Evolutionary conservation across 2,888 invertebrate genomes (phyloP).

Genomic region (Iselma pallidipennis): DNA sequence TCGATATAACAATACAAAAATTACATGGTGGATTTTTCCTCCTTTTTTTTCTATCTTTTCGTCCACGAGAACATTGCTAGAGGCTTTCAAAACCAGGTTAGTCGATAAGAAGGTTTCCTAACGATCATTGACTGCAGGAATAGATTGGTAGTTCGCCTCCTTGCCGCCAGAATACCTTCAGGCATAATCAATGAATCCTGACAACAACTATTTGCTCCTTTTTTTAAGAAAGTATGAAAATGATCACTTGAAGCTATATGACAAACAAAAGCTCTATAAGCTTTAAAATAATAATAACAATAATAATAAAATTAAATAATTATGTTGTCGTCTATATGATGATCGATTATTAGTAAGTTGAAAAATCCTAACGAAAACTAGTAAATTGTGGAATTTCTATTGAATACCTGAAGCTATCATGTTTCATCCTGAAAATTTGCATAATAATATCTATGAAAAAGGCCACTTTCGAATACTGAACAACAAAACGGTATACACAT

Average conservation of each 20-base stretch:
- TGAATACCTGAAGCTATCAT: slow-evolving; percentile 20
- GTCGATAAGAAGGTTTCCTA: slow-evolving; percentile 49
- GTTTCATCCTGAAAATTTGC: slow-evolving; percentile 18
- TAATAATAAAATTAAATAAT: background rate
- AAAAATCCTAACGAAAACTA: background rate
- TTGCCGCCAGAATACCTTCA: slow-evolving; percentile 39
- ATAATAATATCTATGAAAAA: slow-evolving; percentile 23
- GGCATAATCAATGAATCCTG: slow-evolving; percentile 22
- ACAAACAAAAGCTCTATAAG: background rate
- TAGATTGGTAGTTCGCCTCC: slow-evolving; percentile 46
- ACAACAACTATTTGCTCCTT: slow-evolving; percentile 24
- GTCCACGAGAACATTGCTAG: slow-evolving; percentile 25
- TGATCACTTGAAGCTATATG: slow-evolving; percentile 3
- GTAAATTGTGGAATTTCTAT: slow-evolving; percentile 6
- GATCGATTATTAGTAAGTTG: background rate
- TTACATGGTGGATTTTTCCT: slow-evolving; percentile 32
- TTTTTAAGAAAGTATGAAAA: background rate
- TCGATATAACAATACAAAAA: slow-evolving; percentile 39
- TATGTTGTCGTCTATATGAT: slow-evolving; percentile 4
- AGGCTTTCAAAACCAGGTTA: slow-evolving; percentile 47
- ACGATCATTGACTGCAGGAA: slow-evolving; percentile 44
- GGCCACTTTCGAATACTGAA: slow-evolving; percentile 20
- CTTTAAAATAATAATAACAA: background rate
- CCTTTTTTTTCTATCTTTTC: background rate
- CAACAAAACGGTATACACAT: background rate